These are phyloP conservation scores for Agrypnia vestita DNA, from an alignment of 1,140 invertebrate genomes.

Conservation along the genomic window DNA sequence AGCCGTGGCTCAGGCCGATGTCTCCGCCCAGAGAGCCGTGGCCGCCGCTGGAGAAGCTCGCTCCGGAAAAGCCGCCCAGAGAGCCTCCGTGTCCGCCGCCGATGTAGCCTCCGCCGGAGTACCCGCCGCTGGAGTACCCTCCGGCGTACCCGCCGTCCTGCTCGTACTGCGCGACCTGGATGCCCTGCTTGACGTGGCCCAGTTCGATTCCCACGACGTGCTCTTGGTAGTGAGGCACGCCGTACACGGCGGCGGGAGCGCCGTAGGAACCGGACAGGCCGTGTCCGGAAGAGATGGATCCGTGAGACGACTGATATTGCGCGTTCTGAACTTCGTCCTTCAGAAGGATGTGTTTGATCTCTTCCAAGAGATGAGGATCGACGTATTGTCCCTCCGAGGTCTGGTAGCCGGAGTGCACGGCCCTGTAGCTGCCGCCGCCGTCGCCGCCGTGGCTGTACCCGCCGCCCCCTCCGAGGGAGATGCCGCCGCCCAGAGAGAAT, in stretches of 20 bases:
- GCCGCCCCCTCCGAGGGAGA: constrained; percentile 65
- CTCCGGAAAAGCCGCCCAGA: constrained; percentile 9
- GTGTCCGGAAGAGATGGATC: constrained; percentile 66
- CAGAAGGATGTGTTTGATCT: constrained; percentile 86
- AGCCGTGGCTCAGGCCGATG: constrained; percentile 54
- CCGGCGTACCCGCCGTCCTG: constrained; percentile 70
- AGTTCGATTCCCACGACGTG: constrained; percentile 78
- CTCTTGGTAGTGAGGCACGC: constrained; percentile 72
- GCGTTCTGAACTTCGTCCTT: constrained; percentile 82
- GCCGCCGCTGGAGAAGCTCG: constrained; percentile 61
- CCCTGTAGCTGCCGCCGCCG: constrained; percentile 82
- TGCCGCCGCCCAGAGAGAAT: constrained; percentile 63
- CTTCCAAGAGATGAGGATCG: constrained; percentile 83
- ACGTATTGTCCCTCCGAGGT: constrained; percentile 85
- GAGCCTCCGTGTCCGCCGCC: constrained; percentile 57
- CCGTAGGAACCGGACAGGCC: constrained; percentile 74
- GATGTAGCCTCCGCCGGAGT: constrained; percentile 64
- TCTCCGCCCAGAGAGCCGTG: constrained; percentile 57
- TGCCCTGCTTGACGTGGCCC: constrained; percentile 77
- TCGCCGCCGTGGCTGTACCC: constrained; percentile 67
- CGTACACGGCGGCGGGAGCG: constrained; percentile 72
- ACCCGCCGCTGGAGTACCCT: constrained; percentile 63
- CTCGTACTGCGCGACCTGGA: constrained; percentile 79
- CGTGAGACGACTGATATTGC: constrained; percentile 66
- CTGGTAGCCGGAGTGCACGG: constrained; percentile 82